Conservation (phyloP, 2,113 vertebrate genomes). For the Calyptommatus sinebrachiatus region DNA sequence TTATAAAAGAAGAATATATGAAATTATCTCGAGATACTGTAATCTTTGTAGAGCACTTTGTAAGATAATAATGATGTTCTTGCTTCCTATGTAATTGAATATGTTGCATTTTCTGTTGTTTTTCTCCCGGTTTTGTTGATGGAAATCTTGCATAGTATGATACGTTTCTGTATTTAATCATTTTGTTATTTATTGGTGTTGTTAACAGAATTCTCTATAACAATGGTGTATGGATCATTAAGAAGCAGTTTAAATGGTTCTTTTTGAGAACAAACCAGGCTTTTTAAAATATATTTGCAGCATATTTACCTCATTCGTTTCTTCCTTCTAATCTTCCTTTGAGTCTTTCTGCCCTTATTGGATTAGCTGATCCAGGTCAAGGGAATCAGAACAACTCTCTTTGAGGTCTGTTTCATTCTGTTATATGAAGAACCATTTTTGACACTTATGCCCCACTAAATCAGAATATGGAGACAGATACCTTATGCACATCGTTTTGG, state of each 20-base stretch:
- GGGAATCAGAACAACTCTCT: background rate
- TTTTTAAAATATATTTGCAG: background rate
- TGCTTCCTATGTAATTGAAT: background rate
- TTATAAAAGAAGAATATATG: background rate
- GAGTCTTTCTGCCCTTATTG: too few relatives aligned
- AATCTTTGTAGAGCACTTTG: background rate
- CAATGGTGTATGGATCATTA: constrained; percentile 48
- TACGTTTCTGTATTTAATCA: constrained; percentile 61
- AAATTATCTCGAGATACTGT: background rate
- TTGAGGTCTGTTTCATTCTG: too few relatives aligned
- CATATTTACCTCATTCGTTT: background rate
- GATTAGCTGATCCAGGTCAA: background rate
- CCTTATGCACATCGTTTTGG: too few relatives aligned
- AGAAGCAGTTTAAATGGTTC: constrained; percentile 36
- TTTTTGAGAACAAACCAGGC: constrained; percentile 7
- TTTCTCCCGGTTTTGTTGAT: constrained; percentile 34
- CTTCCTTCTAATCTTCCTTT: too few relatives aligned
- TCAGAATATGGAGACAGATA: too few relatives aligned
- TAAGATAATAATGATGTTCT: constrained; percentile 29
- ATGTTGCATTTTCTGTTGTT: constrained; percentile 48
- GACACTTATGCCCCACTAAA: too few relatives aligned
- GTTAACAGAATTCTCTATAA: constrained; percentile 50
- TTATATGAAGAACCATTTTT: too few relatives aligned
- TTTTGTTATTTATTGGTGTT: constrained; percentile 54
- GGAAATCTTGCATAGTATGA: constrained; percentile 46